Evolutionary conservation across 2,888 invertebrate genomes (phyloP).

Genomic region (Serrognathus titanus): DNA sequence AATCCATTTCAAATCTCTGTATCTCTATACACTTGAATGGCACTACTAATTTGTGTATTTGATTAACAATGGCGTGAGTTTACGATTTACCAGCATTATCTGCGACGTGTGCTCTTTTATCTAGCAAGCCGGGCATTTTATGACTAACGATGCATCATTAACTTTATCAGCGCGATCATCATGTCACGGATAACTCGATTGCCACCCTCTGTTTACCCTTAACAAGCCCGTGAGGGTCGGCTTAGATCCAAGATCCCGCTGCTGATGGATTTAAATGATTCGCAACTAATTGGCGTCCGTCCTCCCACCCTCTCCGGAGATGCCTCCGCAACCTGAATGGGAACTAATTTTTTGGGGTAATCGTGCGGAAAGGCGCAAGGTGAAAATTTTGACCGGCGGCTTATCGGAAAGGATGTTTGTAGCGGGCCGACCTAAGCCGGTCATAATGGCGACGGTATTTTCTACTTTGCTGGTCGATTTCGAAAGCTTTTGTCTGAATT

Average conservation of each 20-base stretch:
- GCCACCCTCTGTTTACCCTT: slow-evolving; percentile 21
- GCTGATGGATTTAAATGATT: slow-evolving; percentile 18
- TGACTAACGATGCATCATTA: slow-evolving; percentile 34
- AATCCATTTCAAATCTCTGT: too few relatives aligned
- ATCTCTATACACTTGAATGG: too few relatives aligned
- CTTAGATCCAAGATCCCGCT: slow-evolving; percentile 14
- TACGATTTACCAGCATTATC: too few relatives aligned
- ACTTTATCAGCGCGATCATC: slow-evolving; percentile 28
- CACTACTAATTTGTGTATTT: too few relatives aligned
- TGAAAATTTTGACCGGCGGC: slow-evolving; percentile 15
- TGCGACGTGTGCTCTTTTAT: too few relatives aligned
- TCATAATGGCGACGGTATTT: slow-evolving; percentile 35
- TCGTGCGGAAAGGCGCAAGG: slow-evolving; percentile 8
- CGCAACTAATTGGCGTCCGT: slow-evolving; percentile 13
- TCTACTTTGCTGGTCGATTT: slow-evolving; percentile 39
- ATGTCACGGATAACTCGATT: slow-evolving; percentile 25
- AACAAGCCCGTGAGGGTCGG: slow-evolving; percentile 6
- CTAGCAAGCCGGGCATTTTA: not conserved
- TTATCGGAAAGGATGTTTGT: slow-evolving; percentile 22
- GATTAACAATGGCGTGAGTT: too few relatives aligned
- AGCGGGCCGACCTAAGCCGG: slow-evolving; percentile 27
- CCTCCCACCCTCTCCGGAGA: not conserved
- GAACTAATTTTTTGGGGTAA: too few relatives aligned
- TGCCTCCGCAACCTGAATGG: not conserved
- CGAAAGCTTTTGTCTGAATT: slow-evolving; percentile 16